phyloP scores from a whole-genome alignment of 2,113 vertebrate genomes.

The Arizona elegans region DNA sequence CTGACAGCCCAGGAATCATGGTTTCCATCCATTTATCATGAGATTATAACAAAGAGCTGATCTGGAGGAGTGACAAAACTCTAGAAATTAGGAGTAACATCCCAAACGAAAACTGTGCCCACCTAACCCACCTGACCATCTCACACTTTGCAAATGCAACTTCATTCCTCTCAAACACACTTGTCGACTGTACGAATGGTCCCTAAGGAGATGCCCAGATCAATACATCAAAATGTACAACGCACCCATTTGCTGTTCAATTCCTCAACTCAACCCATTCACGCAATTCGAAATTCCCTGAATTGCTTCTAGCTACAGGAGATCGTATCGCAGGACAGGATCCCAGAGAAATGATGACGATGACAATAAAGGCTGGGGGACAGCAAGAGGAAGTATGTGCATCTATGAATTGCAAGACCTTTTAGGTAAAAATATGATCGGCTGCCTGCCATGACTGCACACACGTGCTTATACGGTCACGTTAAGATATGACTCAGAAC shows the following conservation, averaged over 20 bases:
- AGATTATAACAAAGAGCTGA: neutral
- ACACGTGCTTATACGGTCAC: neutral
- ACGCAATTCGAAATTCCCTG: neutral
- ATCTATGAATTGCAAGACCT: neutral
- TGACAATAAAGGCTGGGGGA: neutral
- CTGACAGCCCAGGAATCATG: neutral
- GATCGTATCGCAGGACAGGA: neutral
- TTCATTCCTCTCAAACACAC: neutral
- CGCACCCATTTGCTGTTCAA: neutral
- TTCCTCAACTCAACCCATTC: neutral
- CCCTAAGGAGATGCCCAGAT: neutral
- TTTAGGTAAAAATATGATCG: neutral
- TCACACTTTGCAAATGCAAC: neutral
- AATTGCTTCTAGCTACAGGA: neutral
- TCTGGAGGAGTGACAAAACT: neutral
- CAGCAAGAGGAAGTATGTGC: neutral
- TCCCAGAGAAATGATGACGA: neutral
- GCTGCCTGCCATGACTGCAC: neutral
- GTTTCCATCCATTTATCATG: neutral
- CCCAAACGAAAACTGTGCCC: neutral
- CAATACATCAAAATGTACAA: neutral
- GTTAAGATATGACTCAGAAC: constrained; percentile 44
- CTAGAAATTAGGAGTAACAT: neutral
- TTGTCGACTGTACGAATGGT: neutral
- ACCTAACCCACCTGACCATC: neutral